Evolutionary conservation across 1,140 invertebrate genomes (phyloP).

Genomic region (Magallana gigas): DNA sequence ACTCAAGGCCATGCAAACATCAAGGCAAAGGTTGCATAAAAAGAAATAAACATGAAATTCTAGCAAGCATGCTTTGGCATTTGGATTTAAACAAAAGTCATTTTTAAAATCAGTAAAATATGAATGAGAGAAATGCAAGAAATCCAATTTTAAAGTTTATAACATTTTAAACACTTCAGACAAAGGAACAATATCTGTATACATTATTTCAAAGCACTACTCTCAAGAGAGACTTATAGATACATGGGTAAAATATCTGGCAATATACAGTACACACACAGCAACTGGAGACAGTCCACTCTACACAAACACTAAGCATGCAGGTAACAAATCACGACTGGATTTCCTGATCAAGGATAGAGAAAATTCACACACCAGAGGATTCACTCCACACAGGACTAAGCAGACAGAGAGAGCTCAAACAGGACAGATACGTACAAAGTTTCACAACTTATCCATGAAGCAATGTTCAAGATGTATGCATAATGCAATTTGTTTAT

Average conservation of each 20-base stretch:
- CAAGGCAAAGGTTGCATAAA: neutral
- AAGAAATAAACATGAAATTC: neutral
- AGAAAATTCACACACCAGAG: neutral
- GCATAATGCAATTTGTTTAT: no score
- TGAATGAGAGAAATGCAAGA: no score
- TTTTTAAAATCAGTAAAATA: no score
- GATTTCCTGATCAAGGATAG: neutral
- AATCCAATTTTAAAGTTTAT: no score
- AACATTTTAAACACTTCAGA: no score
- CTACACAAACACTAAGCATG: neutral
- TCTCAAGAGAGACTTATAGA: neutral
- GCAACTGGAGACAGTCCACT: neutral
- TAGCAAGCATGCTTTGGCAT: constrained; percentile 19
- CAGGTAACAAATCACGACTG: neutral
- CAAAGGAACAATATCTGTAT: no score
- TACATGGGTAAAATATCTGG: neutral
- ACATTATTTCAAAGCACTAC: neutral
- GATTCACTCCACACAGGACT: neutral
- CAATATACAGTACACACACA: neutral
- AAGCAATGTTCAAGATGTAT: no score
- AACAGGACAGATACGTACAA: neutral
- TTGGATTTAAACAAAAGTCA: neutral
- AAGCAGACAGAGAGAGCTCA: neutral
- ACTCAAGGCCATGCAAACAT: constrained; percentile 31
- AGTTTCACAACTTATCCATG: neutral